These are phyloP conservation scores for Polyommatus icarus DNA, from an alignment of 2,888 invertebrate species.

Conservation along the genomic window DNA sequence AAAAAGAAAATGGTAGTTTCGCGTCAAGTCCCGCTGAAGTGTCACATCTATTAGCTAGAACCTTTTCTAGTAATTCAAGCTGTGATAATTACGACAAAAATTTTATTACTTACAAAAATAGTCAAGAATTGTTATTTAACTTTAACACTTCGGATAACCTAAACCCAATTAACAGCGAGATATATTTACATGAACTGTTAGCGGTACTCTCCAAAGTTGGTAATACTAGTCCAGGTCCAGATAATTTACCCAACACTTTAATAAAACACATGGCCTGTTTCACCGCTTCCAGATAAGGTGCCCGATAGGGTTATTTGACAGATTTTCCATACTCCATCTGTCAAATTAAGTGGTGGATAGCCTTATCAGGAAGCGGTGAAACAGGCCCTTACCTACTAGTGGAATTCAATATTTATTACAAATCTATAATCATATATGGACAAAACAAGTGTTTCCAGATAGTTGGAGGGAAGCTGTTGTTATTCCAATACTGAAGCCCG, in stretches of 20 bases:
- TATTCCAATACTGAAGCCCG: neutral
- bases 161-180: neutral
- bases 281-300: too few species aligned
- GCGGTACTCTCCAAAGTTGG: neutral
- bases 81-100: neutral
- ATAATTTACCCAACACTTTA: neutral
- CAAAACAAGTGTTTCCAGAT: neutral
- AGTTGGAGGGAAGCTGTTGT: neutral
- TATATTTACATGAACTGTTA: conserved; percentile 2
- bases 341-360: too few species aligned
- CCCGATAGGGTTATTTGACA: too few species aligned
- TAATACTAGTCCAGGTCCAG: neutral
- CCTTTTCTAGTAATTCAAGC: conserved; percentile 10
- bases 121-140: conserved; percentile 12
- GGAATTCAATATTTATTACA: neutral
- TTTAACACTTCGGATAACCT: neutral
- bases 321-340: too few species aligned
- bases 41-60: neutral
- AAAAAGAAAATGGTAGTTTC: conserved; percentile 9
- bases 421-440: neutral
- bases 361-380: too few species aligned
- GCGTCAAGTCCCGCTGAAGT: neutral
- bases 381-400: too few species aligned
- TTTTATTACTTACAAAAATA: conserved; percentile 9
- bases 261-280: too few species aligned